phyloP scores from a whole-genome alignment of 2,888 invertebrate genomes.

The Cotesia congregata region DNA sequence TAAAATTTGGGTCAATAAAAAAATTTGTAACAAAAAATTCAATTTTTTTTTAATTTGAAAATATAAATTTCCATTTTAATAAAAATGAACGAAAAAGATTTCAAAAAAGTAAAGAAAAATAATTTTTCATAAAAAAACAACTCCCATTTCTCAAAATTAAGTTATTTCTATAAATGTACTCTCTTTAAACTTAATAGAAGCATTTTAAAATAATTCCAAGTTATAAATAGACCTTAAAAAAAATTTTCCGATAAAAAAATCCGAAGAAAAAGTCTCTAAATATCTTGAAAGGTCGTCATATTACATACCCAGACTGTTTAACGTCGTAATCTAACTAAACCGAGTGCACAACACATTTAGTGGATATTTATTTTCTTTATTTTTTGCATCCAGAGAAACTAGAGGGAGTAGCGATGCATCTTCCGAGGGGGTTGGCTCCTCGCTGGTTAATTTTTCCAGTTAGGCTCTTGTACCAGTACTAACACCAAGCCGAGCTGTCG shows the following conservation, averaged over 20 bases:
- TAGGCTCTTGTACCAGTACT: not conserved
- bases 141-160: too few relatives aligned
- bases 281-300: slow-evolving; percentile 3
- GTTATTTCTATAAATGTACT: too few relatives aligned
- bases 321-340: not conserved
- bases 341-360: not conserved
- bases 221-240: not conserved
- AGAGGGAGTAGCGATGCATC: not conserved
- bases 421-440: not conserved
- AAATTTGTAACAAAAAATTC: too few relatives aligned
- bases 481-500: not conserved
- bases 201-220: not conserved
- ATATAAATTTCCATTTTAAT: too few relatives aligned
- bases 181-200: too few relatives aligned
- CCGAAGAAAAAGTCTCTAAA: slow-evolving; percentile 2
- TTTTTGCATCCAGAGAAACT: slow-evolving; percentile 4
- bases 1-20: too few relatives aligned
- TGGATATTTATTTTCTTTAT: not conserved
- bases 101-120: too few relatives aligned
- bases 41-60: too few relatives aligned
- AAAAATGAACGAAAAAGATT: too few relatives aligned
- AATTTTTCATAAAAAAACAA: too few relatives aligned
- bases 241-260: slow-evolving; percentile 32
- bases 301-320: not conserved
- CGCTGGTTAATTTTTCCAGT: not conserved